phyloP scores from a whole-genome alignment of 2,113 vertebrate genomes.

The Platycercus adscitus region DNA sequence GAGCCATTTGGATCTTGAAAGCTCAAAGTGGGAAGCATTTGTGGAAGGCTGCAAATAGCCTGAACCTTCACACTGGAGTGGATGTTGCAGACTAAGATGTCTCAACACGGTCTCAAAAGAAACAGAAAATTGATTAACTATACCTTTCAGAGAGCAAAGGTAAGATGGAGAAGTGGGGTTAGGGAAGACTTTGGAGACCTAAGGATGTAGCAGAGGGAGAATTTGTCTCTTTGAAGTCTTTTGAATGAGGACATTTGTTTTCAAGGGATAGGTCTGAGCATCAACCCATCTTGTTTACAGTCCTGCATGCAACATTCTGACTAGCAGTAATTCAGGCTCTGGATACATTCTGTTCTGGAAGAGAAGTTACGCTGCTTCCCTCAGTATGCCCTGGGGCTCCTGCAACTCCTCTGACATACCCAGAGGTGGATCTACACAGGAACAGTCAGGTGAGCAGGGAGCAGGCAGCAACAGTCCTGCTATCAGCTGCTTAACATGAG shows the following conservation, averaged over 20 bases:
- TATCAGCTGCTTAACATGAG: background rate
- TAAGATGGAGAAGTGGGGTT: background rate
- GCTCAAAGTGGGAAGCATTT: background rate
- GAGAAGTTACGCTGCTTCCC: background rate
- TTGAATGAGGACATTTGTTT: background rate
- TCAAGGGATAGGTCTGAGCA: background rate
- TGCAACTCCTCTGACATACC: fast-evolving
- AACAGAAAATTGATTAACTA: background rate
- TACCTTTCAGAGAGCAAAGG: background rate
- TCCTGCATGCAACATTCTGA: background rate
- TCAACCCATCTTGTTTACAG: background rate
- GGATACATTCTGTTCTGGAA: background rate
- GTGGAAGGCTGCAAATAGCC: background rate
- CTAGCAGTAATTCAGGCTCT: background rate
- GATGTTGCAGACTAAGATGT: background rate
- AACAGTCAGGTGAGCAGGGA: background rate
- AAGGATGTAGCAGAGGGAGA: background rate
- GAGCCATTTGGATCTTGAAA: background rate
- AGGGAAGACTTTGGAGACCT: background rate
- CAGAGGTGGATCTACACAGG: background rate
- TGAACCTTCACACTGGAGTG: background rate
- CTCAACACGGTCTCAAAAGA: background rate
- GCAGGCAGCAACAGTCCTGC: background rate
- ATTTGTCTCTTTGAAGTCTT: background rate
- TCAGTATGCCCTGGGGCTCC: fast-evolving